These are phyloP conservation scores for Thamnaconus septentrionalis DNA, from an alignment of 2,113 vertebrate species.

Conservation along the genomic window DNA sequence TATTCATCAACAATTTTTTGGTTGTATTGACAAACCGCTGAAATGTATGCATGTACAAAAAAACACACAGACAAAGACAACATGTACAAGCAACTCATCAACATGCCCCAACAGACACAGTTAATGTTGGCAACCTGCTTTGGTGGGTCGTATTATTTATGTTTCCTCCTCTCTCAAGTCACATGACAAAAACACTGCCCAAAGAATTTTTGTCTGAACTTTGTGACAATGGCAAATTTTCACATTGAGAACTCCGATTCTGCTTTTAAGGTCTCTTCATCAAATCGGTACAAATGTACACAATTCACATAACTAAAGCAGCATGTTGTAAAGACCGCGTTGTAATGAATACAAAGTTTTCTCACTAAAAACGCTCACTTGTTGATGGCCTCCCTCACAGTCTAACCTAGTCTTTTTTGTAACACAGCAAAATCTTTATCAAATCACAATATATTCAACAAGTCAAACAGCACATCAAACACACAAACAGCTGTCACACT, in stretches of 20 bases:
- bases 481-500: conserved; percentile 18
- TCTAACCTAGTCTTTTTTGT: background rate
- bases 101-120: conserved; percentile 36
- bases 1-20: conserved; percentile 14
- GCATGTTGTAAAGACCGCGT: background rate
- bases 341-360: conserved; percentile 6
- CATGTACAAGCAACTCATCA: conserved; percentile 23
- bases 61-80: conserved; percentile 15
- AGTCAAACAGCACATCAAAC: conserved; percentile 23
- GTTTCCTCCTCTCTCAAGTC: conserved; percentile 12
- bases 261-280: conserved; percentile 39
- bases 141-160: conserved; percentile 28
- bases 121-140: conserved; percentile 38
- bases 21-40: background rate
- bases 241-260: background rate
- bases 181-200: background rate
- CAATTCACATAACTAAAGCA: conserved; percentile 4
- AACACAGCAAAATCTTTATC: conserved; percentile 1
- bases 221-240: too few relatives aligned
- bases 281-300: conserved; percentile 14
- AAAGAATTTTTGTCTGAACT: conserved; percentile 32
- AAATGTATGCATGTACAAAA: too few relatives aligned
- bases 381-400: conserved; percentile 15
- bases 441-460: conserved; percentile 13
- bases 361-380: conserved; percentile 9